These are phyloP conservation scores for Alethe castanea DNA, from an alignment of 2,113 vertebrate genomes.

Conservation along the genomic window DNA sequence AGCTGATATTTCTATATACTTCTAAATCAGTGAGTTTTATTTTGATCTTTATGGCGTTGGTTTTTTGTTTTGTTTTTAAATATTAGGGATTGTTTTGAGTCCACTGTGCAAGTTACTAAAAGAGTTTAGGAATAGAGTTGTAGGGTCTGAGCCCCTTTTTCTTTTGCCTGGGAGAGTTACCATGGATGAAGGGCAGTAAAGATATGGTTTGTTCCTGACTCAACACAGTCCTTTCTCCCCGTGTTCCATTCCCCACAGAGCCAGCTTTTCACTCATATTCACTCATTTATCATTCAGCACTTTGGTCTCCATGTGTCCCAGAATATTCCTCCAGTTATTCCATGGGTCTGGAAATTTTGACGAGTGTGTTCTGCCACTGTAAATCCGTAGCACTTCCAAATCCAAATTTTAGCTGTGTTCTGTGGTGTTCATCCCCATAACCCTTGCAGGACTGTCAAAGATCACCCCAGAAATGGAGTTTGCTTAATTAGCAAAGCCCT, in stretches of 20 bases:
- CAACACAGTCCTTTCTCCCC: rapidly evolving
- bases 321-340: background rate
- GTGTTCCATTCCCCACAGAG: background rate
- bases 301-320: background rate
- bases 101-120: background rate
- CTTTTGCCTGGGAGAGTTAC: background rate
- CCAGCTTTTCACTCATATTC: background rate
- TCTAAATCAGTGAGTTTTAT: background rate
- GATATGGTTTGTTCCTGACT: background rate
- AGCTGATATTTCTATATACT: background rate
- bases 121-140: background rate
- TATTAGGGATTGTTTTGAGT: background rate
- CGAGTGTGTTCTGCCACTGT: background rate
- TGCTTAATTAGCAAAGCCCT: background rate
- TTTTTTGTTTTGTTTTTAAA: background rate
- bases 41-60: background rate
- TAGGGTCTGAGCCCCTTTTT: background rate
- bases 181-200: background rate
- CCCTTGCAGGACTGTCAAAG: background rate
- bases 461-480: background rate
- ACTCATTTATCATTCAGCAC: background rate
- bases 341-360: background rate
- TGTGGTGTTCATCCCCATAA: background rate
- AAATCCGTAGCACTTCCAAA: background rate
- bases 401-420: background rate